Percentiles rank a stretch among this genome's conserved stretches.
Conservation (phyloP, 1,140 invertebrate genomes). For the Arion vulgaris region DNA sequence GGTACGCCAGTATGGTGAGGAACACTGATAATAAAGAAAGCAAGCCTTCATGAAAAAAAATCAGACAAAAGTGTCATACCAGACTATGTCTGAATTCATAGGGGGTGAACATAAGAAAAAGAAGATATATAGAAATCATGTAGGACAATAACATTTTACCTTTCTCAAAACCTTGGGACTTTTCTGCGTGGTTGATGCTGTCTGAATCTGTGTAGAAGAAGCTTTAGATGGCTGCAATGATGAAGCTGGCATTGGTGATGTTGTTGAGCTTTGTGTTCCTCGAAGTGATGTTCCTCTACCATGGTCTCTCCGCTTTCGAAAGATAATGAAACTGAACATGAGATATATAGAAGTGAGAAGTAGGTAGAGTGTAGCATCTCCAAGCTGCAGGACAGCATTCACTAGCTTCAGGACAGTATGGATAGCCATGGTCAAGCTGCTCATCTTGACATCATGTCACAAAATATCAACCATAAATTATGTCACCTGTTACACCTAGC, state of each 20-base stretch:
- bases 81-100: too few species aligned
- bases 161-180: constrained; percentile 58
- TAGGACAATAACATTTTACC: constrained; percentile 41
- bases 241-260: background rate
- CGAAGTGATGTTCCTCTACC: constrained; percentile 36
- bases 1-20: too few species aligned
- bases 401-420: background rate
- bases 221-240: background rate
- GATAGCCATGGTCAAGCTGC: background rate
- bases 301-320: constrained; percentile 59
- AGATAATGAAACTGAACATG: constrained; percentile 48
- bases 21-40: too few species aligned
- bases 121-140: too few species aligned
- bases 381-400: background rate
- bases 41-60: too few species aligned
- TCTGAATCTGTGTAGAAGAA: constrained; percentile 45
- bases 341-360: constrained; percentile 47
- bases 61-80: too few species aligned
- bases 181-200: constrained; percentile 49
- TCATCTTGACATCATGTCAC: background rate
- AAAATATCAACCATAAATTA: background rate
- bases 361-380: constrained; percentile 29
- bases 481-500: too few species aligned
- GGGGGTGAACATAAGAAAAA: too few species aligned
- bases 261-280: constrained; percentile 20